Percentiles rank a stretch among this genome's conserved stretches.
phyloP scores from a whole-genome alignment of 2,113 vertebrate genomes.

The Silurus meridionalis region DNA sequence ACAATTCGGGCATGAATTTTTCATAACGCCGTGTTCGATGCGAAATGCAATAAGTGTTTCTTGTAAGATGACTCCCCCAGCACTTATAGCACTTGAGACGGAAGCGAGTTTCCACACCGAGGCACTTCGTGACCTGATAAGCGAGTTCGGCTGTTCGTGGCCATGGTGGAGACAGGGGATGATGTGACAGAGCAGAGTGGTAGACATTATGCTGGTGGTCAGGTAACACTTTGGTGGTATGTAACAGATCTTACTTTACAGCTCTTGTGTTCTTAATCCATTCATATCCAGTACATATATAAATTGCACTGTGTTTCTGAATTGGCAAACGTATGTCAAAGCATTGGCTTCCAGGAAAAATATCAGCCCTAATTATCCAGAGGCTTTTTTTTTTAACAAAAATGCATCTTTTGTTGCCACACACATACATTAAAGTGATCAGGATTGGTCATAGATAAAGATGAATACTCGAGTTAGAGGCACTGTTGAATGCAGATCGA shows the following conservation, averaged over 20 bases:
- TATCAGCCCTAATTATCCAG: conserved; percentile 19
- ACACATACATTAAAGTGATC: background rate
- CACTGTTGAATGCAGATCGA: background rate
- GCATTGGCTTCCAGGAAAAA: background rate
- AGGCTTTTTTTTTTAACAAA: conserved; percentile 26
- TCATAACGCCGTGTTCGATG: conserved; percentile 79
- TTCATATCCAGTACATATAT: background rate
- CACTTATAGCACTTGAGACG: conserved; percentile 75
- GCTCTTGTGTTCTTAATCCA: no score
- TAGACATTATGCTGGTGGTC: background rate
- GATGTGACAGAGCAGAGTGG: background rate
- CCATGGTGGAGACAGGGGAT: conserved; percentile 57
- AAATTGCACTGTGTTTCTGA: background rate
- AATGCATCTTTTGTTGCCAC: background rate
- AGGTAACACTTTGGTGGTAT: conserved; percentile 13
- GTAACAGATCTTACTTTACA: conserved; percentile 38
- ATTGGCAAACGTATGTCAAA: background rate
- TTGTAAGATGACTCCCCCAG: conserved; percentile 76
- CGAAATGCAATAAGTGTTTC: conserved; percentile 80
- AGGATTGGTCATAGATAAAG: background rate
- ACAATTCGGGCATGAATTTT: conserved; percentile 73
- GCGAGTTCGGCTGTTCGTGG: conserved; percentile 52
- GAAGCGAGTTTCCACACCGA: conserved; percentile 62
- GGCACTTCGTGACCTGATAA: conserved; percentile 20
- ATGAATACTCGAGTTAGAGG: conserved; percentile 5